These are phyloP conservation scores for Lathronympha strigana DNA, from an alignment of 2,888 invertebrate species.

Conservation along the genomic window DNA sequence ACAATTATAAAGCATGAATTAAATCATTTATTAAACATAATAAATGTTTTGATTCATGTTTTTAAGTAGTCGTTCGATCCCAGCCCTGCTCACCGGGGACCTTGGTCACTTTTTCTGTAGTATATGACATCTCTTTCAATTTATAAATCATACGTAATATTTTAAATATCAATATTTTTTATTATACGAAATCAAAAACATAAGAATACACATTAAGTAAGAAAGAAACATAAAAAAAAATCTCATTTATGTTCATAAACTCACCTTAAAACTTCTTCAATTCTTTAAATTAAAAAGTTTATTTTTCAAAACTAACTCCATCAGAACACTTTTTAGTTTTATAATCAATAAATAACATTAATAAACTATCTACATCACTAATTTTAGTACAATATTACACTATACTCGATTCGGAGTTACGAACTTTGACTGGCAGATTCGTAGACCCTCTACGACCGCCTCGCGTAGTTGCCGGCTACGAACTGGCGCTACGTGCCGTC, in stretches of 20 bases:
- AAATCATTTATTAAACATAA: too few relatives aligned
- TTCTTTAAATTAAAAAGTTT: constrained; percentile 12
- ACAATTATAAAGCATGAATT: too few relatives aligned
- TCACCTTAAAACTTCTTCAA: constrained; percentile 6
- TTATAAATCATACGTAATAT: too few relatives aligned
- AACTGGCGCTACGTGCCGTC: constrained; percentile 44
- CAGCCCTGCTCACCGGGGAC: too few relatives aligned
- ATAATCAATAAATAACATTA: not conserved
- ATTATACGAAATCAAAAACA: too few relatives aligned
- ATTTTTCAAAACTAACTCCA: not conserved
- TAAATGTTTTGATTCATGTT: too few relatives aligned
- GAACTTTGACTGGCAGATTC: constrained; percentile 26
- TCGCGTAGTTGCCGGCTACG: constrained; percentile 39
- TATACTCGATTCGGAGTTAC: constrained; percentile 19
- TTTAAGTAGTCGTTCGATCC: too few relatives aligned
- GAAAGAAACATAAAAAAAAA: not conserved
- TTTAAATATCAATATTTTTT: too few relatives aligned
- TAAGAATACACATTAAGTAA: too few relatives aligned
- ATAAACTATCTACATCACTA: constrained; percentile 13
- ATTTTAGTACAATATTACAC: constrained; percentile 14
- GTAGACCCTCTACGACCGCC: constrained; percentile 36
- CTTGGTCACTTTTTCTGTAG: too few relatives aligned
- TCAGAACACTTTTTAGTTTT: constrained; percentile 10
- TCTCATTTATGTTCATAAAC: not conserved
- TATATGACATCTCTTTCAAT: too few relatives aligned